phyloP scores from a whole-genome alignment of 2,113 vertebrate species.

The Leptobrachium leishanense region DNA sequence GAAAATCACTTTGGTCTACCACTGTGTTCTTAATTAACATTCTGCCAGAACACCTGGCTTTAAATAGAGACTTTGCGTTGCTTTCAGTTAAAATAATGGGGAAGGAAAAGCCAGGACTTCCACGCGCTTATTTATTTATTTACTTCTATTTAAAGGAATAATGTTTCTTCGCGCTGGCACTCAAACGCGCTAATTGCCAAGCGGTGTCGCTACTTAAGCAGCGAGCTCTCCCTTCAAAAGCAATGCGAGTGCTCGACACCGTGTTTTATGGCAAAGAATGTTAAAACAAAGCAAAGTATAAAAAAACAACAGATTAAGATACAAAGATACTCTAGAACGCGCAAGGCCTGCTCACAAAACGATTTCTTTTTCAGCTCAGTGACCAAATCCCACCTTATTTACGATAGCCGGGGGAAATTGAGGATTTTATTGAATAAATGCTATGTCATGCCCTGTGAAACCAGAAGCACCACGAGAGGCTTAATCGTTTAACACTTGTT shows the following conservation, averaged over 20 bases:
- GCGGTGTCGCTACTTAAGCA: neutral
- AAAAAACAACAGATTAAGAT: constrained; percentile 7
- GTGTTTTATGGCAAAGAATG: neutral
- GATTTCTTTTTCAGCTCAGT: too few relatives aligned
- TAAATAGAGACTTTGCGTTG: constrained; percentile 26
- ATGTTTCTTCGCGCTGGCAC: constrained; percentile 7
- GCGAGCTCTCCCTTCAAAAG: constrained; percentile 12
- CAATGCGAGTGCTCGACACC: neutral
- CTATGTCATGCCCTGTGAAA: too few relatives aligned
- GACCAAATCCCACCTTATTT: too few relatives aligned
- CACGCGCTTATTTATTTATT: neutral
- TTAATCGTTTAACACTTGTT: too few relatives aligned
- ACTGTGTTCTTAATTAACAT: constrained; percentile 46
- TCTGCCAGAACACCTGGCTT: constrained; percentile 43
- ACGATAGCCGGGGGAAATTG: too few relatives aligned
- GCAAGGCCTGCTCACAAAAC: neutral
- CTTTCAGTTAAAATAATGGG: constrained; percentile 5
- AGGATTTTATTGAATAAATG: too few relatives aligned
- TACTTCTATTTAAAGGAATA: constrained; percentile 1
- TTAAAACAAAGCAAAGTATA: neutral
- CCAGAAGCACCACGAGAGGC: too few relatives aligned
- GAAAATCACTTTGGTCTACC: constrained; percentile 8
- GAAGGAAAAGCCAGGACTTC: constrained; percentile 6
- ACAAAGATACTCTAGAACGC: neutral
- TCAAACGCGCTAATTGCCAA: constrained; percentile 29